A percentile compares a stretch with the other conserved stretches of the same genome.
Evolutionary conservation across 2,113 vertebrate species (phyloP).

Genomic region (Elgaria multicarinata): DNA sequence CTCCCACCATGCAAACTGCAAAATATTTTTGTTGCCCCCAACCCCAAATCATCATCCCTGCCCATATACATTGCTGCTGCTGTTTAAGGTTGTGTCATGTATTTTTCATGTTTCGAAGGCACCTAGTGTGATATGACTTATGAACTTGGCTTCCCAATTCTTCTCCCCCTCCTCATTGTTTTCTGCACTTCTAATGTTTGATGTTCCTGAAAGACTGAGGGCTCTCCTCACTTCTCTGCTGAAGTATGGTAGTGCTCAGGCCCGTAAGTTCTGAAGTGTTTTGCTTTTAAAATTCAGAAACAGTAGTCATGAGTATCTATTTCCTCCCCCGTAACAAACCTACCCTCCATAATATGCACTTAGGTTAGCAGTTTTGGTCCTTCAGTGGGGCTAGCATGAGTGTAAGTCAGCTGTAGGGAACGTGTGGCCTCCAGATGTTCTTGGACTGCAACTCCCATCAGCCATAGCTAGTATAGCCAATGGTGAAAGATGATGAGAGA

Average conservation of each 20-base stretch:
- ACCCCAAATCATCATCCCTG: background rate
- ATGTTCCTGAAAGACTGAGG: background rate
- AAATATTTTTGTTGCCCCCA: background rate
- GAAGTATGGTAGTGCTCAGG: background rate
- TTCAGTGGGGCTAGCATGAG: background rate
- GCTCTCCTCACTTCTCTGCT: background rate
- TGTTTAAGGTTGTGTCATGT: constrained; percentile 13
- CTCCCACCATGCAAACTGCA: background rate
- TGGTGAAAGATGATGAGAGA: too few relatives aligned
- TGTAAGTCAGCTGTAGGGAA: background rate
- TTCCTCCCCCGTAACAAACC: background rate
- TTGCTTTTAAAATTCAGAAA: background rate
- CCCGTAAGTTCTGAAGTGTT: background rate
- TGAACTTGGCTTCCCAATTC: background rate
- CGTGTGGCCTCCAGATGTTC: too few relatives aligned
- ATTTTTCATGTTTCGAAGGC: background rate
- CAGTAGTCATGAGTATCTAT: background rate
- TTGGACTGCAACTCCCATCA: too few relatives aligned
- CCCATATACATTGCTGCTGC: background rate
- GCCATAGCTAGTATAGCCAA: too few relatives aligned
- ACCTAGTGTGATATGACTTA: background rate
- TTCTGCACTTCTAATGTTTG: background rate
- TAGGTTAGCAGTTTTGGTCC: too few relatives aligned
- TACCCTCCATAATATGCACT: background rate
- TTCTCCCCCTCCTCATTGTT: background rate